A percentile compares a stretch with the other conserved stretches of the same genome.
phyloP scores from a whole-genome alignment of 2,888 invertebrate genomes.

The Pediacus dermestoides region DNA sequence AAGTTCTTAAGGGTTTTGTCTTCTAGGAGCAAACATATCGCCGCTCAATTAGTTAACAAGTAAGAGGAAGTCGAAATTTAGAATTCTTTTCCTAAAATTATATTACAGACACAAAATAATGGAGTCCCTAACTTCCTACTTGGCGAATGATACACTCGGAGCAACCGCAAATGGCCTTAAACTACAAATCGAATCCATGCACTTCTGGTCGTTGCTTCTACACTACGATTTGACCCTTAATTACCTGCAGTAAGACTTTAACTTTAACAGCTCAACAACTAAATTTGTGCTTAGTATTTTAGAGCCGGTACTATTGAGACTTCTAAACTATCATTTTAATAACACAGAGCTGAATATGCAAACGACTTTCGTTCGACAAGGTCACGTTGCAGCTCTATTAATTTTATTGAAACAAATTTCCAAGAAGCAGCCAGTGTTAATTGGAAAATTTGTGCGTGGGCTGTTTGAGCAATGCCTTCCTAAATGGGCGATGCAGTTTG shows the following conservation, averaged over 20 bases:
- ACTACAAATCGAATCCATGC: constrained; percentile 63
- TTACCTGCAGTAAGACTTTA: constrained; percentile 44
- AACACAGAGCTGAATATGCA: constrained; percentile 53
- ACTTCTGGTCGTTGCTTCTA: constrained; percentile 56
- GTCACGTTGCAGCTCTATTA: constrained; percentile 54
- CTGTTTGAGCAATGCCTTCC: constrained; percentile 45
- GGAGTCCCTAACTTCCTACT: constrained; percentile 55
- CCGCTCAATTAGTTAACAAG: constrained; percentile 54
- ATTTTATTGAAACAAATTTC: constrained; percentile 24
- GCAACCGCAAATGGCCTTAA: constrained; percentile 54
- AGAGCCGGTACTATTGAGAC: constrained; percentile 56
- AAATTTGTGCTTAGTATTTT: constrained; percentile 39
- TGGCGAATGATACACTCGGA: constrained; percentile 53
- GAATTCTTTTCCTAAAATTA: constrained; percentile 12
- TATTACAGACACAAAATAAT: constrained; percentile 52
- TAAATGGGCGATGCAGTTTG: constrained; percentile 54
- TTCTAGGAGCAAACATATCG: constrained; percentile 57
- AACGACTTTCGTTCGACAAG: constrained; percentile 54
- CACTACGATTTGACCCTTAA: constrained; percentile 54
- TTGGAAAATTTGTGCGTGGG: constrained; percentile 26
- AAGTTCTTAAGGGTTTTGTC: constrained; percentile 71
- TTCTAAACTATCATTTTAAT: constrained; percentile 58
- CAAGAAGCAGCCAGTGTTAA: constrained; percentile 21
- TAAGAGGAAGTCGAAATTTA: constrained; percentile 34
- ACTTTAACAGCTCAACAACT: constrained; percentile 8